A percentile compares a stretch with the other conserved stretches of the same genome.
Evolutionary conservation across 2,888 invertebrate genomes (phyloP).

Genomic region (Pyrocoelia pectoralis): DNA sequence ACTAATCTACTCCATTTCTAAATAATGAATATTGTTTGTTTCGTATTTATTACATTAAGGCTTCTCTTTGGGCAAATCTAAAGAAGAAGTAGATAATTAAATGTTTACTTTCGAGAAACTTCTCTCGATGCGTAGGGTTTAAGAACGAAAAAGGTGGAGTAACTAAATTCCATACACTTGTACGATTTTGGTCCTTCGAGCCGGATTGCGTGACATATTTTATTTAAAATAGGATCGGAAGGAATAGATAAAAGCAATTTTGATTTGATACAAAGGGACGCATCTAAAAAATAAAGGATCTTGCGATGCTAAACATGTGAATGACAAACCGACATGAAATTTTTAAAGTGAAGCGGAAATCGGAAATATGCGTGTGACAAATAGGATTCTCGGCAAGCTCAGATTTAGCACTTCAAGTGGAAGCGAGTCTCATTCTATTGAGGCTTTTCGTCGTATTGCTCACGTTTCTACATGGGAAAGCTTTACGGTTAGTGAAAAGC

Average conservation of each 20-base stretch:
- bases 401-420: constrained; percentile 31
- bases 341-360: constrained; percentile 35
- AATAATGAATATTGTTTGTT: constrained; percentile 58
- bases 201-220: constrained; percentile 12
- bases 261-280: constrained; percentile 28
- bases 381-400: constrained; percentile 29
- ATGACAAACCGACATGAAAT: constrained; percentile 35
- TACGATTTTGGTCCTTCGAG: not conserved
- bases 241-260: constrained; percentile 20
- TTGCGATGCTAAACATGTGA: constrained; percentile 28
- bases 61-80: too few relatives aligned
- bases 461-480: not conserved
- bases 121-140: not conserved
- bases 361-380: constrained; percentile 39
- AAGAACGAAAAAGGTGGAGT: not conserved
- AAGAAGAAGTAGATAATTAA: constrained; percentile 24
- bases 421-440: constrained; percentile 15
- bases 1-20: constrained; percentile 53
- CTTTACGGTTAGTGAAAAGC: not conserved
- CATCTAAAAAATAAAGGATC: constrained; percentile 17
- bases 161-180: too few relatives aligned
- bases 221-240: not conserved
- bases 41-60: constrained; percentile 50
- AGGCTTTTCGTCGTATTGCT: constrained; percentile 3
- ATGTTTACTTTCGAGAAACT: constrained; percentile 17